Percentiles rank a stretch among this genome's conserved stretches.
Evolutionary conservation across 2,888 invertebrate genomes (phyloP).

Genomic region (Pyrrhia umbra): DNA sequence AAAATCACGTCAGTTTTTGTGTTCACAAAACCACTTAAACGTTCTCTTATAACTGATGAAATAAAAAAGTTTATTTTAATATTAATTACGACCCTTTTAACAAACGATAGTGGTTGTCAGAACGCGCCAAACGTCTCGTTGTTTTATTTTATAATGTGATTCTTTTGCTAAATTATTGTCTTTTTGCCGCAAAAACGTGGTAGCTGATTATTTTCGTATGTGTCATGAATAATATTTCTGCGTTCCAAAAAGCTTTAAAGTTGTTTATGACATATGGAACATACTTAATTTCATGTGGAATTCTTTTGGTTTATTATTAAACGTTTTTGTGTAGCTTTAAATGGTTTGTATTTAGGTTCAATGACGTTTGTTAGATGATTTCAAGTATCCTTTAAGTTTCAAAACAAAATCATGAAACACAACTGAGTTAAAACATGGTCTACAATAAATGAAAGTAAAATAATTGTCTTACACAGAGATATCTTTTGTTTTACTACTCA

Average conservation of each 20-base stretch:
- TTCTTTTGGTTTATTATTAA: slow-evolving; percentile 3
- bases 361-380: not conserved
- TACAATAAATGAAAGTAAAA: not conserved
- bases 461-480: not conserved
- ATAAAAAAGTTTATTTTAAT: slow-evolving; percentile 66
- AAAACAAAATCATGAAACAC: too few species aligned
- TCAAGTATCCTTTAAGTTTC: not conserved
- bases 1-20: slow-evolving; percentile 28
- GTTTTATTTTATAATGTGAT: slow-evolving; percentile 43
- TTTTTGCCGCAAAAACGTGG: slow-evolving; percentile 47
- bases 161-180: slow-evolving; percentile 50
- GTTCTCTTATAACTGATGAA: slow-evolving; percentile 22
- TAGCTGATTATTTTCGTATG: slow-evolving; percentile 41
- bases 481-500: too few species aligned
- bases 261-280: not conserved
- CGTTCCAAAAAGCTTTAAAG: slow-evolving; percentile 28
- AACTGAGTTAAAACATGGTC: not conserved
- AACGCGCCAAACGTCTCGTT: slow-evolving; percentile 51
- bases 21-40: slow-evolving; percentile 51
- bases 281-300: not conserved
- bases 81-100: slow-evolving; percentile 70
- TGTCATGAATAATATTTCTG: slow-evolving; percentile 44
- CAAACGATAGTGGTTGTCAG: slow-evolving; percentile 62
- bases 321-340: not conserved
- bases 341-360: not conserved